Conservation (phyloP, 2,888 invertebrate species). For the Synanthedon andrenaeformis region DNA sequence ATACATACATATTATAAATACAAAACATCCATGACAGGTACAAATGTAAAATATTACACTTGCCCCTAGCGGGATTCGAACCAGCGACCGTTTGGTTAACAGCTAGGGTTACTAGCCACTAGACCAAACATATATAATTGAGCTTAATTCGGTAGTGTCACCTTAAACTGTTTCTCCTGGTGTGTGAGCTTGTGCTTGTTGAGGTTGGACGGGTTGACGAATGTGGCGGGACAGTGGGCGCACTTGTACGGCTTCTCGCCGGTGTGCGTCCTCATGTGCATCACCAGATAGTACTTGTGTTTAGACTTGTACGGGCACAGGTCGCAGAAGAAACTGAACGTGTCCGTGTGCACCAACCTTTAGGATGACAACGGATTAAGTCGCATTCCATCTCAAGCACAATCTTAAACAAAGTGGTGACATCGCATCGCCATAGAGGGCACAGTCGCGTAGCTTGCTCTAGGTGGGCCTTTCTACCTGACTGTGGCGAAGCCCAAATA, state of each 20-base stretch:
- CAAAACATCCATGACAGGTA: too few species aligned
- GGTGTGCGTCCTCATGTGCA: constrained; percentile 70
- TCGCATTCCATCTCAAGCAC: background rate
- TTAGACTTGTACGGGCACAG: constrained; percentile 63
- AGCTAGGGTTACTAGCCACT: too few species aligned
- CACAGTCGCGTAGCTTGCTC: background rate
- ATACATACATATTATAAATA: too few species aligned
- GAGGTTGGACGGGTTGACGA: constrained; percentile 75
- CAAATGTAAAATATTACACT: too few species aligned
- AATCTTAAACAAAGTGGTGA: background rate
- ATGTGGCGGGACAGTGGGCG: constrained; percentile 67
- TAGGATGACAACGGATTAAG: background rate
- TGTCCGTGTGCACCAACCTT: constrained; percentile 60
- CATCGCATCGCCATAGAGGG: background rate
- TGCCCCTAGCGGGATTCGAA: too few species aligned
- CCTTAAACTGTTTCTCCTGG: constrained; percentile 61
- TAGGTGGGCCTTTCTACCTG: too few species aligned
- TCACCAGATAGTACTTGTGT: constrained; percentile 61
- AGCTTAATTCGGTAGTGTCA: constrained; percentile 8
- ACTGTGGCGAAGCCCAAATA: too few species aligned
- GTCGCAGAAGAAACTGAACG: constrained; percentile 64
- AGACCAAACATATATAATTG: too few species aligned
- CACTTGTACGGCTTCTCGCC: constrained; percentile 64
- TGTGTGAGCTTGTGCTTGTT: constrained; percentile 75
- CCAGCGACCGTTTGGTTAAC: too few species aligned